These are phyloP conservation scores for Dasyprocta punctata DNA, from an alignment of 2,113 vertebrate genomes.

Conservation along the genomic window DNA sequence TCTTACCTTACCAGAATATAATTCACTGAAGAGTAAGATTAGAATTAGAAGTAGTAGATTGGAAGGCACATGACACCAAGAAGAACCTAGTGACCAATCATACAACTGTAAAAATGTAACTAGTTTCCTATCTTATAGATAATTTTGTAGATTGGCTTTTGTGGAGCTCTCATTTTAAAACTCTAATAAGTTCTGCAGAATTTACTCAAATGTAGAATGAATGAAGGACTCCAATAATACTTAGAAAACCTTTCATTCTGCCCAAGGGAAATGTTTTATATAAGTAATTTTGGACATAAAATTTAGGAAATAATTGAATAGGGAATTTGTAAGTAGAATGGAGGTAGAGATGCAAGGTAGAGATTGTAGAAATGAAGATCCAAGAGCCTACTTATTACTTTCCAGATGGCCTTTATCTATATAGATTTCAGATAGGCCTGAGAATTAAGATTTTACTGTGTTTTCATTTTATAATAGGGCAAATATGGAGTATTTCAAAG, in stretches of 20 bases:
- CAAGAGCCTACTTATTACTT: neutral
- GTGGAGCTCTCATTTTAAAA: neutral
- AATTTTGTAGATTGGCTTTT: neutral
- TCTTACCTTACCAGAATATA: slow-evolving; percentile 17
- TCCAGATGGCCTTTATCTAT: neutral
- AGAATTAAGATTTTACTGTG: neutral
- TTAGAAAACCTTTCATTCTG: slow-evolving; percentile 6
- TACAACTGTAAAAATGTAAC: neutral
- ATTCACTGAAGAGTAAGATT: neutral
- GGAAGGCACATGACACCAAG: neutral
- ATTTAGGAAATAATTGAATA: neutral
- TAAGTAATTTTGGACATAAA: neutral
- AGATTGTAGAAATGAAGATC: neutral
- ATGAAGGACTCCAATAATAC: neutral
- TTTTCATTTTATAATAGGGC: slow-evolving; percentile 16
- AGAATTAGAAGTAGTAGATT: slow-evolving; percentile 10
- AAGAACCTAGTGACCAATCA: neutral
- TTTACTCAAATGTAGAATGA: neutral
- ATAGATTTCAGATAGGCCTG: neutral
- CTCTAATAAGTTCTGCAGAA: slow-evolving; percentile 35
- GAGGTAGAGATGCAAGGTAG: neutral
- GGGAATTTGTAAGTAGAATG: neutral
- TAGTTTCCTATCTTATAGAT: neutral
- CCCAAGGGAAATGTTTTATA: neutral
- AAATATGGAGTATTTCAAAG: neutral